Evolutionary conservation across 2,888 invertebrate species (phyloP), one percentile per base, ranked within the genome.

Genomic region (Drosophila barbarae): DNA sequence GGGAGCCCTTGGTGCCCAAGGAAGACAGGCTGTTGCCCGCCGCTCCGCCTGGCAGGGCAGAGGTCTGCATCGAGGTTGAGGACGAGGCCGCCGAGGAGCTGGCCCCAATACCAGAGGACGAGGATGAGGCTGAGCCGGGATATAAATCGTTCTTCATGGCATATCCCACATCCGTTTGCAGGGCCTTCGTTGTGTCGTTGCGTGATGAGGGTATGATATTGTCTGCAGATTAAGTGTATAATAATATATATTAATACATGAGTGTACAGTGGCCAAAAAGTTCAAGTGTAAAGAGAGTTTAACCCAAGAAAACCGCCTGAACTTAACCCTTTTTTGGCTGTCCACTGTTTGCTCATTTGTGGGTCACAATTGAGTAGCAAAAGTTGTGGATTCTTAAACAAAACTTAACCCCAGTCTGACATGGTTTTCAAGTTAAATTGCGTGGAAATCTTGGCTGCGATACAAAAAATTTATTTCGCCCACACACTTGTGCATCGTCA

Each of bases 131-230:
- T 42, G 73, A 67, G 55, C 72, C 77, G 36, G 87, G 86, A 49
- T 85, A 81, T 60, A 87, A 79, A 75, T 90, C 90, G 64, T 88
- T 86, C 71, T 88, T 88, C 85, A 88, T 87, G 59, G 88, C 85
- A 75, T 85, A 88, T 44, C 60, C 63, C 18, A 87, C 84, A 83
- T 90, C 89, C 64, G 89, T 86, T 79, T 89, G 89, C 61, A 84
- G 73, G 53, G 87, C 80, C 82, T 87, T 84, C 34, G 83, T 76
- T 71, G 89, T 79, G 67, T 90, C 90, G 77, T 90, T 90, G 63
- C 89, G 86, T 74, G 85, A 69, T 47, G 86, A 65, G 52, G 88
- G 86, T 63, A 88, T 87, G 65, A 88, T 85, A 68, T 87, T 88
- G 74, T 86, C 89, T 89, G 66, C 8, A 58, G 47, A 42, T 44